Percentiles rank a stretch among this genome's conserved stretches.
These are phyloP conservation scores for Drosophila ezoana DNA, from an alignment of 2,888 invertebrate species.

Conservation along the genomic window DNA sequence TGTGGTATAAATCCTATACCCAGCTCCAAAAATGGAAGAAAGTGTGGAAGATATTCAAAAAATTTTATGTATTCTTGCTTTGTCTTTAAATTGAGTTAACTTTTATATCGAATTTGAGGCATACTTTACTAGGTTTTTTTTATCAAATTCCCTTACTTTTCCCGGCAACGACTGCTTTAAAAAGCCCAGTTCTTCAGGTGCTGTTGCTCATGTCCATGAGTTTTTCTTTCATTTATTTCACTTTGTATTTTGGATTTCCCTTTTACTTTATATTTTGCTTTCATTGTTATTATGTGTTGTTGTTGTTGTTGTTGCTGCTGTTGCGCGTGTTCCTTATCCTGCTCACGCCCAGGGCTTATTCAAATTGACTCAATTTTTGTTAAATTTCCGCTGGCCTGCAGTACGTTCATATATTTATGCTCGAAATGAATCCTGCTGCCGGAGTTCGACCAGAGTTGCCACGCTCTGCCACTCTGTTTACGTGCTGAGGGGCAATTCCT, in stretches of 20 bases:
- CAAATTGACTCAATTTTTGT: slow-evolving; percentile 80
- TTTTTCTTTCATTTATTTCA: slow-evolving; percentile 9
- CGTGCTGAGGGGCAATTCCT: slow-evolving; percentile 28
- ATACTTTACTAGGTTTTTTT: no score
- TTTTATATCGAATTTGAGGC: no score
- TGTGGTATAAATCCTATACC: no score
- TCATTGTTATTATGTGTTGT: slow-evolving; percentile 39
- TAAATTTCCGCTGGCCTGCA: slow-evolving; percentile 71
- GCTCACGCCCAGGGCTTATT: slow-evolving; percentile 63
- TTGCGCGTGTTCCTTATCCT: slow-evolving; percentile 40
- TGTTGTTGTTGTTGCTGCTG: slow-evolving; percentile 23
- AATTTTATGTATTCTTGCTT: no score
- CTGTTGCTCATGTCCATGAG: slow-evolving; percentile 9
- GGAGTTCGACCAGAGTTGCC: slow-evolving; percentile 11
- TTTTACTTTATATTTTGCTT: slow-evolving; percentile 38
- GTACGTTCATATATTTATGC: slow-evolving; percentile 55
- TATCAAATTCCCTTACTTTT: slow-evolving; percentile 4
- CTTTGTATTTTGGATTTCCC: slow-evolving; percentile 42
- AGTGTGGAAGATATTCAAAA: no score
- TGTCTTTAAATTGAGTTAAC: no score
- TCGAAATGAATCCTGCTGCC: slow-evolving; percentile 43
- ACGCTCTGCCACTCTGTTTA: slow-evolving; percentile 28
- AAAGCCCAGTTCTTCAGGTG: slow-evolving; percentile 24
- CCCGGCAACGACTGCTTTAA: background rate
- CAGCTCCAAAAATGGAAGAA: no score